Percentiles rank a stretch among this genome's conserved stretches.
These are phyloP conservation scores for Allygus modestus DNA, from an alignment of 2,888 invertebrate genomes.

Conservation along the genomic window DNA sequence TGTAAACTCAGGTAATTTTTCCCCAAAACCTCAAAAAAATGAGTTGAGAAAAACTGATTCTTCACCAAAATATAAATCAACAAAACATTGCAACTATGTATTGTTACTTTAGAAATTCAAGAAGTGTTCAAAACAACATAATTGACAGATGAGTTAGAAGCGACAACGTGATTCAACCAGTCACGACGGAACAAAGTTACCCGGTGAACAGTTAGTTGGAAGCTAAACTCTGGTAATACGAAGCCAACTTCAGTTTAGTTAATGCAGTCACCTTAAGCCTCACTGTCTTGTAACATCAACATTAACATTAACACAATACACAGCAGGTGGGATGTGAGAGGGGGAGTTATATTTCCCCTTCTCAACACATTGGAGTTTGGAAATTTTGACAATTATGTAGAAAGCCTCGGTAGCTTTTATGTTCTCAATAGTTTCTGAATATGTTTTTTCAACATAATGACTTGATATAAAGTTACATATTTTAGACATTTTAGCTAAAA, in stretches of 20 bases:
- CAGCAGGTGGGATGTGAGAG: conserved; percentile 5
- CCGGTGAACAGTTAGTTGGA: conserved; percentile 12
- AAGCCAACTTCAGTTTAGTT: conserved; percentile 32
- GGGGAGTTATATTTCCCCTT: background rate
- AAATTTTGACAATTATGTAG: too few species aligned
- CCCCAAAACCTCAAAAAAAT: too few species aligned
- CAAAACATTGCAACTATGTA: too few species aligned
- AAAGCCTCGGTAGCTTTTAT: too few species aligned
- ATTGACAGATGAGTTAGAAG: background rate
- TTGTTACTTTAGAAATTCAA: too few species aligned
- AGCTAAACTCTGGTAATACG: conserved; percentile 38
- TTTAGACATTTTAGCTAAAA: too few species aligned
- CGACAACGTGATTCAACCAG: background rate
- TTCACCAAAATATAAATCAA: too few species aligned
- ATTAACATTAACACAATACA: conserved; percentile 31
- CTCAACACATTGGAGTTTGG: background rate
- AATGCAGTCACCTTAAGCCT: conserved; percentile 30
- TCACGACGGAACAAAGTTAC: conserved; percentile 6
- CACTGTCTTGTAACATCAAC: conserved; percentile 29
- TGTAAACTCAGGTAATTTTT: too few species aligned
- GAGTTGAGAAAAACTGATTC: too few species aligned
- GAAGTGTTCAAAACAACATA: background rate
- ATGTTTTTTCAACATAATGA: too few species aligned
- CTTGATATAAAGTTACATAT: too few species aligned
- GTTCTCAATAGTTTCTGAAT: too few species aligned